Evolutionary conservation across 2,797 vertebrate species (phyloP).

Genomic region (Halcyon badia): DNA sequence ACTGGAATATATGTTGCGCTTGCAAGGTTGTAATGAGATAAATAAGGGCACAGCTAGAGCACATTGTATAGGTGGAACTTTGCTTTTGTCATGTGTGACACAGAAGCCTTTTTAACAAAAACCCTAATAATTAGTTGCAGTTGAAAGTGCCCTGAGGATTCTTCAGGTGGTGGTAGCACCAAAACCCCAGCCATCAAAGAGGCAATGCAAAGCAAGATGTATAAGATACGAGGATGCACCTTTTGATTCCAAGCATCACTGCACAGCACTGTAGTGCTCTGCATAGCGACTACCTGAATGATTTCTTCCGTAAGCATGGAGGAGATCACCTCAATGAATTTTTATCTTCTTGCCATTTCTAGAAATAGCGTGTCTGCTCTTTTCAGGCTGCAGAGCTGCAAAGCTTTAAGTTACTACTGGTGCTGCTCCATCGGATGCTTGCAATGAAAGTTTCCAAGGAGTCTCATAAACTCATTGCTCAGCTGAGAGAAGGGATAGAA

Average conservation of each 20-base stretch:
- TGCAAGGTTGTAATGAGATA: not conserved
- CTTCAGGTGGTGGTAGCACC: not conserved
- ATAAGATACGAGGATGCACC: not conserved
- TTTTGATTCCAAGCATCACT: not conserved
- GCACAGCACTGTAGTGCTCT: not conserved
- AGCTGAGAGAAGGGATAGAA: not conserved
- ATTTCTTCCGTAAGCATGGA: not conserved
- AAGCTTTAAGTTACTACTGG: not conserved
- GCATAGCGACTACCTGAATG: not conserved
- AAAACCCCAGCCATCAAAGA: not conserved
- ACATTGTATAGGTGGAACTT: accelerated
- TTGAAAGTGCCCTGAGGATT: not conserved
- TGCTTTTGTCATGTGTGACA: not conserved
- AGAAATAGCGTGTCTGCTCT: not conserved
- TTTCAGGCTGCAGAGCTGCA: not conserved
- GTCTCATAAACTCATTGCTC: not conserved
- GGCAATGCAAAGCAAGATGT: not conserved
- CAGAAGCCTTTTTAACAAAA: not conserved
- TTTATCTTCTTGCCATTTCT: not conserved
- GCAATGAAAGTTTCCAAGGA: not conserved
- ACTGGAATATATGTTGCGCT: not conserved
- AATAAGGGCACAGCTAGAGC: not conserved
- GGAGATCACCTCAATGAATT: not conserved
- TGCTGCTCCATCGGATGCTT: not conserved
- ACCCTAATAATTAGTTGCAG: not conserved